Evolutionary conservation across 2,888 invertebrate species (phyloP), one percentile per base, ranked within the genome.

Genomic region (Tetranychus truncatus): DNA sequence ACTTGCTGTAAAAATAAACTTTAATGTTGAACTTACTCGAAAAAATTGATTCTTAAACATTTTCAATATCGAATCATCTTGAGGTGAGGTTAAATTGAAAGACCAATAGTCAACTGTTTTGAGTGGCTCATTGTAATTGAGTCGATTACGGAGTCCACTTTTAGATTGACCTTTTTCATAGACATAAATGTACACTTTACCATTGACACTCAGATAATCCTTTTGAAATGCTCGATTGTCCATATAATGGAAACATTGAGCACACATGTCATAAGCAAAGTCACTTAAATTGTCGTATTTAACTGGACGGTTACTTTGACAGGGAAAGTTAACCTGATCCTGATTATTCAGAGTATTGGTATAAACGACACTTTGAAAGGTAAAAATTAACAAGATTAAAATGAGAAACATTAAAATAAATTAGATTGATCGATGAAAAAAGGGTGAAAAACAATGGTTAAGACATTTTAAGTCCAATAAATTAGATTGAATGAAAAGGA

Each of bases 191-290:
- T 66, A 20, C 9, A 66, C 15, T 73, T 46, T 20, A n/a, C 21
- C 15, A 71, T 69, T 15, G 20, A 20, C 20, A 8, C 66, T 6
- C 8, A 66, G 18, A 11, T 66, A 66, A 66, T 66, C 66, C 18
- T 20, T 66, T 66, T 66, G 18, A 20, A 66, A 66, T 20, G 66
- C 20, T 66, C 66, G 18, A 71, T 21, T 44, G 24, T 34, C 24
- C 75, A 76, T 76, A 72, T 74, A 76, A 75, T 73, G 74, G 8
- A 74, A 74, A 76, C 76, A 76, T 72, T 76, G 76, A 24, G 76
- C 76, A 45, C 76, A 76, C 76, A 76, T 76, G 71, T 75, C 73
- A 21, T 75, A 74, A 44, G 75, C 71, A 20, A 76, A 76, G 20
- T 74, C 46, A 66, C 75, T 74, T 24, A 71, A 44, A 18, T n/a